Base-by-base conservation (phyloP, 2,797 vertebrate genomes). In the Scleropages formosus region DNA sequence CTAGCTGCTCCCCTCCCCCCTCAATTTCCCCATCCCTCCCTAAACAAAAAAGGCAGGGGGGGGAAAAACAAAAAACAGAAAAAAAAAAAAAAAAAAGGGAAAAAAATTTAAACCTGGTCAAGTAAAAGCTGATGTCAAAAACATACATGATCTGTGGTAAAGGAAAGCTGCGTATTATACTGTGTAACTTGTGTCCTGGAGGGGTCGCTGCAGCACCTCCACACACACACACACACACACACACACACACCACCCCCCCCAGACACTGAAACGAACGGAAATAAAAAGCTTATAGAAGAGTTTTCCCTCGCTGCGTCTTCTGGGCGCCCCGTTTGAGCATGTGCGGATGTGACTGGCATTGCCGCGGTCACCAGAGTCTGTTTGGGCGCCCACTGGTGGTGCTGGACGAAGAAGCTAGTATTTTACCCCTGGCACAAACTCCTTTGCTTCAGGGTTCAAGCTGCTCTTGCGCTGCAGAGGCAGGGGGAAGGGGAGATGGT, bases 391-490 rank as follows among this genome's bases (percentile, higher is more conserved):
- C 89, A 89, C 86, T 87, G 87, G 88, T 86, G 92, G 90, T 87
- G 51, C 13, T 51, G 68, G 90, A 89, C 86, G 86, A 81, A 82
- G 83, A 83, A 82, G 84, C 95, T 94, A 98, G 92, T 98, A 98
- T 93, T 98, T 98, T 92, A 96, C 96, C 77, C 97, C 97, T 0
- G 97, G 97, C 82, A 98, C 89, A 60, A 98, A 98, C 89, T 98
- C 97, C 96, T 98, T 98, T 67, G 97, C 97, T 74, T 98, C 96
- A 0, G 96, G 97, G 82, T 98, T 98, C 92, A 98, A 94, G 85
- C 92, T 93, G 91, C 97, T 98, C 94, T 98, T 98, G 93, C 94
- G 96, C 96, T 98, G 93, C 39, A 86, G 84, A 60, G 15, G 60
- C 10, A 8, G 16, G 46, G 49, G 11, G 56, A 26, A 56, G 70